These are phyloP conservation scores for Oceanodroma leucorhoa DNA, from an alignment of 2,797 vertebrate species.

Conservation along the genomic window DNA sequence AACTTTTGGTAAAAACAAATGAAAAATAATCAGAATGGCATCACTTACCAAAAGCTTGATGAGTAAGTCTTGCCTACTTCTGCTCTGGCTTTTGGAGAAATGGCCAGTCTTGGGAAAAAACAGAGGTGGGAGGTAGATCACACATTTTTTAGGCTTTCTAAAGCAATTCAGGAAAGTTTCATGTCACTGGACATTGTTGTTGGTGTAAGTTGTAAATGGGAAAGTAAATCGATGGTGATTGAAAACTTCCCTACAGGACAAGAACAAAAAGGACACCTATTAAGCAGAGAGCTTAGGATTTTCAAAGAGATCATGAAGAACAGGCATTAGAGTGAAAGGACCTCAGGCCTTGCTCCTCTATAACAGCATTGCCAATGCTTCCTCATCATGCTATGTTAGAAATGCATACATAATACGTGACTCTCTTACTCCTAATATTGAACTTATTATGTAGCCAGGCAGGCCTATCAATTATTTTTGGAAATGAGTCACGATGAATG, in stretches of 20 bases:
- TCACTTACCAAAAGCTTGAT: background rate
- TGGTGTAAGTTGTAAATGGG: background rate
- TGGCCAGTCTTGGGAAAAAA: background rate
- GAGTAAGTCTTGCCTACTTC: background rate
- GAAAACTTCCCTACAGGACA: background rate
- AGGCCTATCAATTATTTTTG: background rate
- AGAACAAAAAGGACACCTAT: background rate
- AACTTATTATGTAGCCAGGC: background rate
- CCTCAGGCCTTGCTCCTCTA: background rate
- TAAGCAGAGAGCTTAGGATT: background rate
- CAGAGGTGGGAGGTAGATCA: background rate
- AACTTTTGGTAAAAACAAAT: background rate
- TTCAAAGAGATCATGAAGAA: background rate
- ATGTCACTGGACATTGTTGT: background rate
- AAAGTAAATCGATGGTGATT: background rate
- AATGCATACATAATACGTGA: background rate
- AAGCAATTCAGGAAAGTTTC: background rate
- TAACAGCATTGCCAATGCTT: background rate
- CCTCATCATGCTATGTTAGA: fast-evolving
- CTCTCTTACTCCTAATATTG: background rate
- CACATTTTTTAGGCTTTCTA: background rate
- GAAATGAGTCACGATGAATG: background rate
- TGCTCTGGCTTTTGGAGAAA: background rate
- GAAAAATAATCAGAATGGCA: background rate
- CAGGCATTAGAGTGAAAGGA: background rate